A percentile compares a stretch with the other conserved stretches of the same genome.
These are phyloP conservation scores for Sebastiscus tertius DNA, from an alignment of 2,797 vertebrate genomes.

Conservation along the genomic window DNA sequence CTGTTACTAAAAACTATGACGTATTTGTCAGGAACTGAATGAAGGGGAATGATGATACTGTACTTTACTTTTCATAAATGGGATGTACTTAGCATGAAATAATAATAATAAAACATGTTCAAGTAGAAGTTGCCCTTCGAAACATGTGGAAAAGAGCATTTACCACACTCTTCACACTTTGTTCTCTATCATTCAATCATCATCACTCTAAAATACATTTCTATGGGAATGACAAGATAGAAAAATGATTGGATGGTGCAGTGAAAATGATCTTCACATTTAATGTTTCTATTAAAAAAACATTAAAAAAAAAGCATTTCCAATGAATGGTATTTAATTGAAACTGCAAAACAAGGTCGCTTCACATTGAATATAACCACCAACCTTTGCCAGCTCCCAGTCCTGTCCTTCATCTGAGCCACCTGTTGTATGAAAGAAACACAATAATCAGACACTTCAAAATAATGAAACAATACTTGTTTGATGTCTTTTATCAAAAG, in stretches of 20 bases:
- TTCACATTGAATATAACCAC: slow-evolving; percentile 26
- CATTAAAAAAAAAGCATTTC: background rate
- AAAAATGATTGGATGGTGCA: background rate
- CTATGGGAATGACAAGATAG: background rate
- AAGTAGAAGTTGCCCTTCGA: background rate
- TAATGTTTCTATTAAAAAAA: background rate
- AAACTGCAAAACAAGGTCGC: background rate
- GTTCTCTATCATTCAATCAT: background rate
- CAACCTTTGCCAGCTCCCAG: slow-evolving; percentile 86
- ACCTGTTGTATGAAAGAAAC: slow-evolving; percentile 41
- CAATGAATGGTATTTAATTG: background rate
- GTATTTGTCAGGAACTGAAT: background rate
- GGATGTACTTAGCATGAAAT: background rate
- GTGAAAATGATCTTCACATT: background rate
- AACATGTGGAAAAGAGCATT: background rate
- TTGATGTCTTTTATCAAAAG: slow-evolving; percentile 12
- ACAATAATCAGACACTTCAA: background rate
- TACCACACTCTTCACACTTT: background rate
- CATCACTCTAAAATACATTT: background rate
- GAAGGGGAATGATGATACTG: background rate
- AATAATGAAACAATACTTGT: background rate
- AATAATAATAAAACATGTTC: background rate
- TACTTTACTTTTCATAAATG: background rate
- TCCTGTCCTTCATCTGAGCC: slow-evolving; percentile 69
- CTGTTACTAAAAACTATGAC: background rate